Evolutionary conservation across 2,888 invertebrate genomes (phyloP), one percentile per base, ranked within the genome.

Genomic region (Embidobia sp.): DNA sequence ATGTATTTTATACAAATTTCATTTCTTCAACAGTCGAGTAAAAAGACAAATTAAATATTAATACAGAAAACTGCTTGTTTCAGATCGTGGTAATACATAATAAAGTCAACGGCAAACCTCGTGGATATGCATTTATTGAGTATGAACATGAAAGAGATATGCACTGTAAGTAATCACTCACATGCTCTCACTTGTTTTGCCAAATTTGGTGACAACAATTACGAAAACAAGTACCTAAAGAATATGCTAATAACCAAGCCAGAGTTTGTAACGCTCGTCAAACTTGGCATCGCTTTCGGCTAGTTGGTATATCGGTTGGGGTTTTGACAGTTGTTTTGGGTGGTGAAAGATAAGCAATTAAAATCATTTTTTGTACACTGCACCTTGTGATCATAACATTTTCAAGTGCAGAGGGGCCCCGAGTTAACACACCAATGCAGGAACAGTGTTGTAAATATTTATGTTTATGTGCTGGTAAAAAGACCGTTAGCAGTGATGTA

Each of bases 121-220:
- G 99, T 82, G 99, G 99, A 78, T 99, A 99, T 91, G 99, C 99
- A 42, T 99, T 99, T 93, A 98, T 99, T 86, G 99, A 99, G 90
- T 99, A 98, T 91, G 98, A 99, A 90, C 98, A 98, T 90, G 99
- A 99, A 90, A 92, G 98, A 78, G 99, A 99, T 91, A 99, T 99
- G 99, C 99, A 99, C 91, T 97, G 98, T 98, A 93, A 96, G 98
- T 97, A 91, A 82, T 67, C 73, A 74, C 72, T 29, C 37, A 37
- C 61, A 59, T 44, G 13, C 8, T 7, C 11, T 8, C 5, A 29
- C 18, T 22, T 22, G 22, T 22, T 22, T 22, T 22, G 6, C 22
- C 22, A 22, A 22, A 22, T 22, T 22, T 22, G 22, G 18, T 33
- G 29, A 40, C 40, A 77, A 33, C 26, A 64, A 70, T 67, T 64